Base-by-base conservation (phyloP, 2,113 vertebrate species). In the Empidonax alnorum region DNA sequence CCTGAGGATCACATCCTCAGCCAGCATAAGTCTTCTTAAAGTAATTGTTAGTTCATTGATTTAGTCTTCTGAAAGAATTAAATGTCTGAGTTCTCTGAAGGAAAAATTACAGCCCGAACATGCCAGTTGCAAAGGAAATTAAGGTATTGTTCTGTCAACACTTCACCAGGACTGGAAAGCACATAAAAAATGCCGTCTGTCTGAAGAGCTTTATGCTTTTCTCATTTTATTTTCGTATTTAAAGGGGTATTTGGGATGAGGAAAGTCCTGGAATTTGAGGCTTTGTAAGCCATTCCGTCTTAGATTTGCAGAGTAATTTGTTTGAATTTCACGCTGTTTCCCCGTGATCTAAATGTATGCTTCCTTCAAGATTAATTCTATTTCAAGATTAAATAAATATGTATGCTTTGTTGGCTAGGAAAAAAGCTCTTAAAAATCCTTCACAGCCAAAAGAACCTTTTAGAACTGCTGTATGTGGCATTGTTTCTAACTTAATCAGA, bases 31-130 rank as follows among this genome's bases (percentile, higher is more conserved):
- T 85, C 72, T 46, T 78, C 78, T 81, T 91, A 65, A 61, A 50
- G 89, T 82, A 83, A 96, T 96, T 91, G 90, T 76, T 85, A 87
- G 77, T 87, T 92, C 84, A 73, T 81, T 82, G 86, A 94, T 92
- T 88, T 84, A 71, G 31, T 50, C 65, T 66, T 85, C 50, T 47
- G 72, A 58, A 93, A 80, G 30, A 95, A 85, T 86, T 90, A 93
- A 87, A 84, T 35, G 56, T 84, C 80, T 93, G 79, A 12, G 76
- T 92, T 69, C 30, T 74, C 82, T 83, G 79, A 91, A 82, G 67
- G 87, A 81, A 72, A 95, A 95, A 96, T 84, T 92, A 77, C 30
- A 96, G 84, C 67, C 55, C 22, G 66, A 80, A 84, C 62, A 66
- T 72, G 80, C 42, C 82, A 81, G 31, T 93, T 86, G 69, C 41